Percentiles rank a stretch among this genome's conserved stretches.
Evolutionary conservation across 2,797 vertebrate species (phyloP).

Genomic region (Typhlichthys eigenmanni): DNA sequence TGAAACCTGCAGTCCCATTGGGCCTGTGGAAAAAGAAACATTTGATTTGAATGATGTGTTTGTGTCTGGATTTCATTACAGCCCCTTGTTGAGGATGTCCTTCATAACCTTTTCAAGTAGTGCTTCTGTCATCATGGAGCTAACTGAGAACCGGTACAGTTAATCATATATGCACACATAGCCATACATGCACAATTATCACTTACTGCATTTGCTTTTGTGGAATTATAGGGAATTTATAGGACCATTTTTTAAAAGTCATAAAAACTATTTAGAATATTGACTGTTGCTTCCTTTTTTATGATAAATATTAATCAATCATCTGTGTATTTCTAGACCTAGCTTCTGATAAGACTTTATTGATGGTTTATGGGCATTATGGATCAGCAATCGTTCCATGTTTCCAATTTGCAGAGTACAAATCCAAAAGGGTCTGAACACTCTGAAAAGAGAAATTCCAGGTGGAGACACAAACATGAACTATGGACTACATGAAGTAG

Average conservation of each 20-base stretch:
- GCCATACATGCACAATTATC: background rate
- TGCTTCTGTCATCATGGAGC: conserved; percentile 78
- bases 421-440: conserved; percentile 80
- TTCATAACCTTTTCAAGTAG: conserved; percentile 89
- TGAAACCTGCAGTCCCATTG: too few species aligned
- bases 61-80: conserved; percentile 54
- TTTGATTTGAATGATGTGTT: background rate
- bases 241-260: too few species aligned
- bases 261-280: too few species aligned
- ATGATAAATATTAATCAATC: background rate
- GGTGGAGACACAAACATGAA: conserved; percentile 87
- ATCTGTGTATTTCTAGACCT: background rate
- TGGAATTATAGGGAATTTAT: too few species aligned
- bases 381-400: background rate
- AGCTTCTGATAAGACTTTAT: too few species aligned
- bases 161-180: background rate
- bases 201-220: too few species aligned
- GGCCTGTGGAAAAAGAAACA: background rate
- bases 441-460: conserved; percentile 78
- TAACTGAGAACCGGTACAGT: conserved; percentile 86
- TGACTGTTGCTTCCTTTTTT: too few species aligned
- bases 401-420: conserved; percentile 70
- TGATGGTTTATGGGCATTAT: too few species aligned
- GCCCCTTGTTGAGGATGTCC: conserved; percentile 88
- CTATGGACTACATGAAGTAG: conserved; percentile 84